Evolutionary conservation across 1,140 invertebrate genomes (phyloP), one percentile per base, ranked within the genome.

Genomic region (Oryzaephilus surinamensis): DNA sequence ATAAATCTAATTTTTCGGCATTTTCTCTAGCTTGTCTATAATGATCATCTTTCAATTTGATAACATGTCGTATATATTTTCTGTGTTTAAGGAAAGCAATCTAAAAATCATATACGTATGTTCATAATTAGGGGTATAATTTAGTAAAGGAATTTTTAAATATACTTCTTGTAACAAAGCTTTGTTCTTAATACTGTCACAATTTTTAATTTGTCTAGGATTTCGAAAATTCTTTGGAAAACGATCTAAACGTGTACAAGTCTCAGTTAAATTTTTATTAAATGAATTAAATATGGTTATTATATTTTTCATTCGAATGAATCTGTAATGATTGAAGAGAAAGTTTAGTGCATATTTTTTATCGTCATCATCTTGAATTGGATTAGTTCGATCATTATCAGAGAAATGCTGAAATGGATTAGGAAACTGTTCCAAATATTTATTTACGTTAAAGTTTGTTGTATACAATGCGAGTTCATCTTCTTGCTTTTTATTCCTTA

Each of bases 361-460:
- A 60, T 16, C 52, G 7, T 38, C 21, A 3, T 37, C 29, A 29
- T 18, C 15, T 4, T 14, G 38, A 50, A 38, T 43, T 42, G 42
- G 65, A 61, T 1, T 59, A 57, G 7, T 44, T 10, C 8, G 23
- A 24, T n/a, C n/a, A n/a, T n/a, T 43, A 55, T 73, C 48, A 31
- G 55, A 46, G 52, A 76, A 77, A 35, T 66, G 52, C 13, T 52
- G 46, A 32, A 67, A 46, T 8, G 75, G 75, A 43, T 74, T 61
- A n/a, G 73, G 67, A 57, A 75, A 71, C 16, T 31, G 11, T 7
- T 38, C 21, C 14, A 38, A 20, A 16, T 20, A 38, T 12, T 6
- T 20, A 0, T 30, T 16, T 20, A 34, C 32, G 1, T 23, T 16
- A 29, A 34, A 33, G 15, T 32, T 26, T 14, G 13, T 23, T 2